phyloP scores from a whole-genome alignment of 2,888 invertebrate genomes.

The Rhimphoctona megacephalus region DNA sequence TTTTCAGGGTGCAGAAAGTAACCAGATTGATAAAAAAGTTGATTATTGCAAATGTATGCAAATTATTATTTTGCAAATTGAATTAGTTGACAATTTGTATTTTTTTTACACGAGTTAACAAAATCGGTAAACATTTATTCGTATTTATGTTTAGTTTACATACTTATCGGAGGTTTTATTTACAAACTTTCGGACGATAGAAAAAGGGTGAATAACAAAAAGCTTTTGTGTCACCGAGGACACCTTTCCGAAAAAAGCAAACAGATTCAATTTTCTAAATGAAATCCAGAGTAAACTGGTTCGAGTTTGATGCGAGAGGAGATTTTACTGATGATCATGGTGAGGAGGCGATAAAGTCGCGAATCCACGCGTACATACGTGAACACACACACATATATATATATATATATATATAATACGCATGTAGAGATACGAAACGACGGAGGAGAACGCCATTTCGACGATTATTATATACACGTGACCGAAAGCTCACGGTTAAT shows the following conservation, averaged over 20 bases:
- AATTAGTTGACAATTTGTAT: too few species aligned
- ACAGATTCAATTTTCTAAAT: conserved; percentile 57
- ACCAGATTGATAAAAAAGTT: neutral
- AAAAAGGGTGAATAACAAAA: conserved; percentile 11
- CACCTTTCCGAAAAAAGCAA: conserved; percentile 41
- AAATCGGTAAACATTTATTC: too few species aligned
- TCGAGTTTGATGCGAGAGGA: conserved; percentile 42
- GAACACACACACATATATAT: too few species aligned
- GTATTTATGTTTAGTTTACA: neutral
- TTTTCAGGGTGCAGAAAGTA: neutral
- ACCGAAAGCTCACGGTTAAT: conserved; percentile 62
- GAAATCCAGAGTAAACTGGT: conserved; percentile 68
- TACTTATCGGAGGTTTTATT: too few species aligned
- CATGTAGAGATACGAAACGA: neutral
- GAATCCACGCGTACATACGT: conserved; percentile 16
- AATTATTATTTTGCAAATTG: neutral
- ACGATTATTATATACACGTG: conserved; percentile 62
- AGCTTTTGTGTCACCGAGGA: neutral
- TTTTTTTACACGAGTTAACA: too few species aligned
- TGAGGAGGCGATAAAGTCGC: conserved; percentile 34
- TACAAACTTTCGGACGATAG: too few species aligned
- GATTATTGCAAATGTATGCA: too few species aligned
- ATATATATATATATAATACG: too few species aligned
- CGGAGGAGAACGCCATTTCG: conserved; percentile 35
- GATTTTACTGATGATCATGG: conserved; percentile 44